Conservation (phyloP, 2,113 vertebrate species). For the Condylura cristata region DNA sequence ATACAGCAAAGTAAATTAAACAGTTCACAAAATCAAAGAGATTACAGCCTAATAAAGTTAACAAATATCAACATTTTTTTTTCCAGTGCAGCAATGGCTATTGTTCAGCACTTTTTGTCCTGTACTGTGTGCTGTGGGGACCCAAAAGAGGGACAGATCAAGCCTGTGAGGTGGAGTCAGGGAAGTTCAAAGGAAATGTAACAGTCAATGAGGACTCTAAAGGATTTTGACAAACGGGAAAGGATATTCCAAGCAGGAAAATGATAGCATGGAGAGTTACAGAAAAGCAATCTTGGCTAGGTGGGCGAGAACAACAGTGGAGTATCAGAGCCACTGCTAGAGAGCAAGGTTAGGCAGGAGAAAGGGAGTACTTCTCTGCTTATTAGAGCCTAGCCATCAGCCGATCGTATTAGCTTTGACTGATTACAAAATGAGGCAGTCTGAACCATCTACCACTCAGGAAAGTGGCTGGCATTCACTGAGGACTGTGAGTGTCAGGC, state of each 20-base stretch:
- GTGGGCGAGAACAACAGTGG: background rate
- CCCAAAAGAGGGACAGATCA: background rate
- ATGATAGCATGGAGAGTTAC: background rate
- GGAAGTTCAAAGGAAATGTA: background rate
- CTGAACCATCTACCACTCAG: background rate
- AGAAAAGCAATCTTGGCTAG: background rate
- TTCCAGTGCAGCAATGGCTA: background rate
- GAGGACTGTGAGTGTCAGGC: background rate
- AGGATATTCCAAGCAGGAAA: background rate
- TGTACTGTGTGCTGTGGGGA: background rate
- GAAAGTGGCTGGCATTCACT: background rate
- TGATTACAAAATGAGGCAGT: background rate
- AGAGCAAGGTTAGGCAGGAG: background rate
- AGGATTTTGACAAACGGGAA: background rate
- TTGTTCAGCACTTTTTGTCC: background rate
- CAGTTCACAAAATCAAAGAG: background rate
- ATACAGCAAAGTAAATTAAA: background rate
- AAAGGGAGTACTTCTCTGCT: background rate
- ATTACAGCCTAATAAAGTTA: background rate
- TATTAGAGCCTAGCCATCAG: background rate
- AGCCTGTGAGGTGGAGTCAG: background rate
- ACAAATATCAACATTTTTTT: background rate
- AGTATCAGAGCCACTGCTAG: background rate
- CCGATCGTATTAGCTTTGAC: background rate
- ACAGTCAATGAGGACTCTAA: background rate